Evolutionary conservation across 2,888 invertebrate genomes (phyloP).

Genomic region (Agapetus fuscipes): DNA sequence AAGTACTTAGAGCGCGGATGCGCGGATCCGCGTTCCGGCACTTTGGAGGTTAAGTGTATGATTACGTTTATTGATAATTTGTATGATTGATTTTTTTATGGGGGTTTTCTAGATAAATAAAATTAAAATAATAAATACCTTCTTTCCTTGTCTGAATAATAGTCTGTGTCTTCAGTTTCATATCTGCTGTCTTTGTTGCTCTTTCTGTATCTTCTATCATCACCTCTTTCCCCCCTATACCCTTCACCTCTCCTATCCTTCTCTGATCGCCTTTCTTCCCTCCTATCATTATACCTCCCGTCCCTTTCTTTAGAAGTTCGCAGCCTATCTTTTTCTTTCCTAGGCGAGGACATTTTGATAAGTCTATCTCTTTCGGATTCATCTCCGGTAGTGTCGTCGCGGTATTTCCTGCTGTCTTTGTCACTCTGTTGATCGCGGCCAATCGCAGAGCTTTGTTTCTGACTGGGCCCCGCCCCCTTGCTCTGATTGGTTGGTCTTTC

Average conservation of each 20-base stretch:
- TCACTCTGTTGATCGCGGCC: conserved; percentile 9
- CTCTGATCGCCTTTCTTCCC: conserved; percentile 30
- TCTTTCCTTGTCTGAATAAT: conserved; percentile 50
- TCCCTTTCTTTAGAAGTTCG: conserved; percentile 19
- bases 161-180: conserved; percentile 59
- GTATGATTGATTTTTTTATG: no score
- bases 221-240: conserved; percentile 33
- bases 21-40: no score
- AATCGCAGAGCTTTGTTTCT: conserved; percentile 18
- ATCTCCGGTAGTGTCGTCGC: conserved; percentile 35
- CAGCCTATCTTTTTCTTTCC: conserved; percentile 18
- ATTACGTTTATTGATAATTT: no score
- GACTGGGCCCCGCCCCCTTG: conserved; percentile 32
- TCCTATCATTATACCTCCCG: conserved; percentile 27
- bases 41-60: no score
- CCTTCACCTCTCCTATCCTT: conserved; percentile 28
- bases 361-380: conserved; percentile 38
- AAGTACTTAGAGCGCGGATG: no score
- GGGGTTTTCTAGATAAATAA: not conserved
- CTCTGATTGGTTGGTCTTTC: conserved; percentile 31
- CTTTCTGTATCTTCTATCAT: conserved; percentile 31
- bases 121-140: conserved; percentile 28
- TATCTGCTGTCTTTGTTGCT: conserved; percentile 42
- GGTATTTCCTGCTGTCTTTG: conserved; percentile 23
- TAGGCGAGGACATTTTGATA: conserved; percentile 25